Evolutionary conservation across 2,113 vertebrate genomes (phyloP), one percentile per base, ranked within the genome.

Genomic region (Hippocampus comes): DNA sequence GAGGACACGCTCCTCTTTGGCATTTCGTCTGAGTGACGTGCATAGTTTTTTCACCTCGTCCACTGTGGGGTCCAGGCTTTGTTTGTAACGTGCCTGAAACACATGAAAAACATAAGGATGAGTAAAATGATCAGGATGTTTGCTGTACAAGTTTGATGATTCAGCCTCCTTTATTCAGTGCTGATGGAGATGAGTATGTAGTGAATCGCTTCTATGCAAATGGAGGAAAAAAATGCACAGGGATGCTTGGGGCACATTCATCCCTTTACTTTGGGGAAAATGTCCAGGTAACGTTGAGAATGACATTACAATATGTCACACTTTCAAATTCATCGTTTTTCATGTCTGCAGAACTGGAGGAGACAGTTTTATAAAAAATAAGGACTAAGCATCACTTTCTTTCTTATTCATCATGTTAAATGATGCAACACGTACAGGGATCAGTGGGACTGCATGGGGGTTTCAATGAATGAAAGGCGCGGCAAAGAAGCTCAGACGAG

Each of bases 21-120:
- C 97, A 0, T 99, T 99, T 2, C 97, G 93, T 11, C 97, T 94
- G 75, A 99, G 85, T 0, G 97, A 99, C 0, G 95, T 99, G 77
- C 97, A 99, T 41, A 99, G 94, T 65, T 99, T 99, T 93, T 99
- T 99, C 71, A 99, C 97, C 78, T 99, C 97, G 0, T 99, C 97
- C 89, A 99, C 97, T 0, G 97, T 99, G 5, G 97, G 97, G 74
- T 99, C 97, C 0, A 99, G 92, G 74, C 96, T 98, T 91, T 99
- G 97, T 87, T 99, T 99, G 90, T 99, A 98, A 71, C 96, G 93
- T 6, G 97, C 97, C 97, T 99, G 79, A 38, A 82, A 84, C 17
- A 73, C 48, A 71, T 5, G 3, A 61, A 15, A 41, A 55, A 21
- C 18, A 59, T 25, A 55, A 41, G 51, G 23, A 17, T 27, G 6